Conservation (phyloP, 2,113 vertebrate genomes). For the Gymnogyps californianus region DNA sequence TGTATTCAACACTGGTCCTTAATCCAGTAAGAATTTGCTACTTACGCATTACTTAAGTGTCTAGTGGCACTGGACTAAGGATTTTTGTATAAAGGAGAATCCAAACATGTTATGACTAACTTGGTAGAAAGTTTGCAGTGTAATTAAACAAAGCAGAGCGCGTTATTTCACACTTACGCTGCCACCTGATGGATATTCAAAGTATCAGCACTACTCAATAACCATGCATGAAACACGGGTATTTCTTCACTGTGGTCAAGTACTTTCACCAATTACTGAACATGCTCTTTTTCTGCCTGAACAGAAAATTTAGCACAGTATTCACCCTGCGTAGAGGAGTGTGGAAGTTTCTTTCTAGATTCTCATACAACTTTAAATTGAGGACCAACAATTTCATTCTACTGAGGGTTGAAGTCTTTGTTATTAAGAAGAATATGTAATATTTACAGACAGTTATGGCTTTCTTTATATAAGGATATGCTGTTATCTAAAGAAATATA, state of each 20-base stretch:
- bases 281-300: background rate
- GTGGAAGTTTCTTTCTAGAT: background rate
- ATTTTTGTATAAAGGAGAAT: background rate
- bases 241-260: background rate
- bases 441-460: background rate
- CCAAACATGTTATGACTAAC: fast-evolving
- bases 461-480: background rate
- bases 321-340: fast-evolving
- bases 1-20: background rate
- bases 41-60: background rate
- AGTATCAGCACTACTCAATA: background rate
- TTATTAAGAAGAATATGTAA: background rate
- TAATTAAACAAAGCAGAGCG: background rate
- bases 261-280: fast-evolving
- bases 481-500: background rate
- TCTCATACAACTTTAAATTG: background rate
- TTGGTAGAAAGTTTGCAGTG: fast-evolving
- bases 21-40: background rate
- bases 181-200: background rate
- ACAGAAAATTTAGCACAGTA: background rate
- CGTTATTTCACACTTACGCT: background rate
- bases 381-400: background rate
- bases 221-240: fast-evolving
- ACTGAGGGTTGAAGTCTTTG: background rate
- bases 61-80: background rate